Conservation (phyloP, 2,113 vertebrate genomes). For the Platichthys flesus region DNA sequence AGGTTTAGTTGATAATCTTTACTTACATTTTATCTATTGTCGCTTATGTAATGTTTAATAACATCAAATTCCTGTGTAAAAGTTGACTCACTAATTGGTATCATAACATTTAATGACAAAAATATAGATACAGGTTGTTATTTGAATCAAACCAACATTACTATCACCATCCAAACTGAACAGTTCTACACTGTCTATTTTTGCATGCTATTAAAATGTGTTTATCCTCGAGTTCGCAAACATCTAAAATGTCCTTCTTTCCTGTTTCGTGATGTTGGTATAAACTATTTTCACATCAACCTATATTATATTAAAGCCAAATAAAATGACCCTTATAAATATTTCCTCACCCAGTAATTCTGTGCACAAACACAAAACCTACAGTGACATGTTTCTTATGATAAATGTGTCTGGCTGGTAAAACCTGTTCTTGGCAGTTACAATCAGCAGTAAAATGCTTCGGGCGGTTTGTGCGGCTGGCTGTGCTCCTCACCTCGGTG, state of each 20-base stretch:
- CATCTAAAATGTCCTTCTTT: background rate
- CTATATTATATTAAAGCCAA: background rate
- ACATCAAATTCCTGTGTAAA: too few species aligned
- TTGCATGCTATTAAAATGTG: background rate
- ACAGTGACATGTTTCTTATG: background rate
- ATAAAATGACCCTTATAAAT: background rate
- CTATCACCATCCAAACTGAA: background rate
- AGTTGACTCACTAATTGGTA: too few species aligned
- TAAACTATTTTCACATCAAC: slow-evolving; percentile 14
- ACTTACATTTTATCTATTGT: too few species aligned
- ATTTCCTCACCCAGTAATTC: background rate
- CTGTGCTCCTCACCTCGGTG: slow-evolving; percentile 89
- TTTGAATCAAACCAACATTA: too few species aligned
- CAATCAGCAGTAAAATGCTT: slow-evolving; percentile 4
- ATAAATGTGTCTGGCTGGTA: slow-evolving; percentile 18
- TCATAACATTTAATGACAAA: too few species aligned
- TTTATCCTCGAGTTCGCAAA: background rate
- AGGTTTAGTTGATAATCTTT: too few species aligned
- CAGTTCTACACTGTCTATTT: background rate
- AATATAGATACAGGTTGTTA: too few species aligned
- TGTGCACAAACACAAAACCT: slow-evolving; percentile 16
- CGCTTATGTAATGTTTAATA: too few species aligned
- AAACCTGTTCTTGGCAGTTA: slow-evolving; percentile 28
- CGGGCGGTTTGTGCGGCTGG: slow-evolving; percentile 18
- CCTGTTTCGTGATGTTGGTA: background rate